Conservation (phyloP, 2,888 invertebrate genomes). For the Nephrotoma appendiculata region DNA sequence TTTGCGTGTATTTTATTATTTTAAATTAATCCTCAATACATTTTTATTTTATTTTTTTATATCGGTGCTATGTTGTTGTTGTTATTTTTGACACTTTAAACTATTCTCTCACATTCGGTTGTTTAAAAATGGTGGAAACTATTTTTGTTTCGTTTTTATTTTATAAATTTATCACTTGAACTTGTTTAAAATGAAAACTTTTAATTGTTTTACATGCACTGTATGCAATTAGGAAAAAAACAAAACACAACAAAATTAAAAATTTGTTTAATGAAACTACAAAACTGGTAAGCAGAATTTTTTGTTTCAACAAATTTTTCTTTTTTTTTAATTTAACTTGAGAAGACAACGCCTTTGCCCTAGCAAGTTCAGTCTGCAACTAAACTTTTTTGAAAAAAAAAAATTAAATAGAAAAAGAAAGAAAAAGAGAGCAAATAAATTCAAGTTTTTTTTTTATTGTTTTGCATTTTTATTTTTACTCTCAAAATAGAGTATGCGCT, state of each 20-base stretch:
- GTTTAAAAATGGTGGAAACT: constrained; percentile 1
- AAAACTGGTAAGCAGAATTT: background rate
- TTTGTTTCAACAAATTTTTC: background rate
- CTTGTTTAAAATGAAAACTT: background rate
- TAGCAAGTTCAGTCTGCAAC: background rate
- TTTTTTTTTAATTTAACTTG: background rate
- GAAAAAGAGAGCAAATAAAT: background rate
- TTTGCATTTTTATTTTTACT: background rate
- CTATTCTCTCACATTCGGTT: background rate
- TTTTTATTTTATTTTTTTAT: background rate
- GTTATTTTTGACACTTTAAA: constrained; percentile 3
- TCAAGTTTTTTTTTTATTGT: background rate
- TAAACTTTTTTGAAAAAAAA: background rate
- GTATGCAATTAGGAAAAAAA: too few relatives aligned
- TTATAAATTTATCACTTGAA: background rate
- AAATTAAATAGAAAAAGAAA: background rate
- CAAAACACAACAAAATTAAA: background rate
- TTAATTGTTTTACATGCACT: background rate
- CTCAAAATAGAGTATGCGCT: background rate
- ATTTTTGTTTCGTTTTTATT: background rate
- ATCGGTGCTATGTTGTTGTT: background rate
- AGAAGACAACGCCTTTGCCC: background rate
- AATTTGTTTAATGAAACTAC: background rate
- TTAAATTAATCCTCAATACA: background rate
- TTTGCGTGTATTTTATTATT: background rate